A percentile compares a stretch with the other conserved stretches of the same genome.
These are phyloP conservation scores for Polymixis flavicincta DNA, from an alignment of 2,888 invertebrate species.

Conservation along the genomic window DNA sequence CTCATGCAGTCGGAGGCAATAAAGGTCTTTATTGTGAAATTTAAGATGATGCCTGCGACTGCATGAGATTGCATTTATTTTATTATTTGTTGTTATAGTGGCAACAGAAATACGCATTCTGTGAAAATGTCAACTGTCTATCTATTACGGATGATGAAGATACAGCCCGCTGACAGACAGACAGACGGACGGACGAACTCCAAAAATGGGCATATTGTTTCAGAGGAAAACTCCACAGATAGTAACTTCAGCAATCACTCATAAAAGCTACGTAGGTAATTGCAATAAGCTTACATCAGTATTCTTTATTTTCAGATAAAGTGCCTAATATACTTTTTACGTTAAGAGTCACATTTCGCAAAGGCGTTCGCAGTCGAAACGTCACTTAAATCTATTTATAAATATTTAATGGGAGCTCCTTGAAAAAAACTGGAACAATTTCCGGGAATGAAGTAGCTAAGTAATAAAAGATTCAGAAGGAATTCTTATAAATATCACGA, in stretches of 20 bases:
- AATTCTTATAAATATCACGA: constrained; percentile 15
- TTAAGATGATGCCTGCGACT: no score
- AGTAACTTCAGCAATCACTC: background rate
- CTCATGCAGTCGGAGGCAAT: no score
- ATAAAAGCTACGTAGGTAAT: background rate
- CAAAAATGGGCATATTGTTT: background rate
- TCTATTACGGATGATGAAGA: no score
- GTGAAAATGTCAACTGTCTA: no score
- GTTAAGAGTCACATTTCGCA: constrained; percentile 1
- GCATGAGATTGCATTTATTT: no score
- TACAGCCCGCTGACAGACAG: no score
- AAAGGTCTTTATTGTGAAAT: no score
- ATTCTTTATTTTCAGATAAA: background rate
- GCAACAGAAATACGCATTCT: no score
- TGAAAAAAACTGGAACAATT: constrained; percentile 8
- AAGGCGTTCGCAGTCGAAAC: constrained; percentile 6
- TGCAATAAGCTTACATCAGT: constrained; percentile 2
- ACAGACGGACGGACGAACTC: no score
- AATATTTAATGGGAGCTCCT: constrained; percentile 24
- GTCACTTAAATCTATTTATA: constrained; percentile 36
- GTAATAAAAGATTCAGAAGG: constrained; percentile 8
- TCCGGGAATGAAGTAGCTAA: background rate
- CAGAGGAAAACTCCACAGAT: background rate
- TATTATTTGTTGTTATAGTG: no score
- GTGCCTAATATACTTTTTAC: background rate